These are phyloP conservation scores for Pangasianodon gigas DNA, from an alignment of 2,113 vertebrate genomes.

Conservation along the genomic window DNA sequence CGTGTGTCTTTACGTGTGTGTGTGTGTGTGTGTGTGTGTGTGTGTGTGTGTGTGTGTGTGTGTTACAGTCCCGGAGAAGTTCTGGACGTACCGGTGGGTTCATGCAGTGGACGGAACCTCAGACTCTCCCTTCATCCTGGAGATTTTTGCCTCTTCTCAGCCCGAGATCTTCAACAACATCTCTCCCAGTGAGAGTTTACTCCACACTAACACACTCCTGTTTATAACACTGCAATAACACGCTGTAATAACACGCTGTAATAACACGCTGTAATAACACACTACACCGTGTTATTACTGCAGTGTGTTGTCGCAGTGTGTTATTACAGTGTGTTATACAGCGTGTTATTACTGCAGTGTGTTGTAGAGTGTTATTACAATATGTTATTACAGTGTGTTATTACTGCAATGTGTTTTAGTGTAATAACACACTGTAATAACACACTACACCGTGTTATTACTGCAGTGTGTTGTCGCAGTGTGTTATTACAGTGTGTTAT, in stretches of 20 bases:
- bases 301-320: too few species aligned
- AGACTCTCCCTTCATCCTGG: slow-evolving; percentile 82
- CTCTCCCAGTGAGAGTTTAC: slow-evolving; percentile 78
- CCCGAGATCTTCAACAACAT: slow-evolving; percentile 87
- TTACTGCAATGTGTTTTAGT: too few species aligned
- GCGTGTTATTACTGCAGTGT: too few species aligned
- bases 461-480: too few species aligned
- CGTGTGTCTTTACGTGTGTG: not conserved
- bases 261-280: not conserved
- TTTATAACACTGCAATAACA: too few species aligned
- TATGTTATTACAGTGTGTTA: too few species aligned
- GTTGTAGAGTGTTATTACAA: too few species aligned
- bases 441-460: too few species aligned
- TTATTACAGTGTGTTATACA: too few species aligned
- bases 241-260: not conserved
- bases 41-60: slow-evolving; percentile 14
- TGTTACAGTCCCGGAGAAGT: slow-evolving; percentile 80
- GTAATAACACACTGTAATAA: not conserved
- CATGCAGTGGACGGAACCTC: slow-evolving; percentile 85
- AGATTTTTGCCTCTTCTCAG: slow-evolving; percentile 91
- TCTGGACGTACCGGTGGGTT: slow-evolving; percentile 89
- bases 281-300: too few species aligned
- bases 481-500: too few species aligned
- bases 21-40: slow-evolving; percentile 5
- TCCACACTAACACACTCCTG: not conserved